Base-by-base conservation (phyloP, 2,113 vertebrate genomes). In the Microcebus tavaratra region DNA sequence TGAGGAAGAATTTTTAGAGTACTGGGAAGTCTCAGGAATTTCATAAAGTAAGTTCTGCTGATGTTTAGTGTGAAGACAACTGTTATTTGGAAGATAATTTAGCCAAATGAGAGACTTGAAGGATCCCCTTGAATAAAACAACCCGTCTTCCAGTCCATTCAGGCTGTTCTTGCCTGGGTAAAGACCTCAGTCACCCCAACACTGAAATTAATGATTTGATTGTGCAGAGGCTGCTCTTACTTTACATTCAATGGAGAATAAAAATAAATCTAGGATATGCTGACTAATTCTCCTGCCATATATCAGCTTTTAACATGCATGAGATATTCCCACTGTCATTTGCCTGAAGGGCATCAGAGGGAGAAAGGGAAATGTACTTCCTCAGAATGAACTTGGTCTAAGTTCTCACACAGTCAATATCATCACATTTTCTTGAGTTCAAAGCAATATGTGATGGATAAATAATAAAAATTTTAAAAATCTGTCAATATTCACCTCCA, bases 201-300 rank as follows among this genome's bases (percentile, higher is more conserved):
- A 70, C 63, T 42, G 13, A 95, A 80, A 61, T 55, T 42, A 17
- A 96, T 55, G 5, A 39, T 39, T 70, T 94, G 73, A 67, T 39
- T 90, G 14, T 91, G 29, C 63, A 82, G 63, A 89, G 34, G 4
- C 48, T 76, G 53, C 27, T 91, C 83, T 95, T 91, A 76, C 94
- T 97, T 83, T 61, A 80, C 63, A 83, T 92, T 95, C 39, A 39
- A 2, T 83, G 57, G 25, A 80, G 57, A 94, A 88, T 94, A 78
- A 85, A 90, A 96, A 89, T 96, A 92, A 95, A 96, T 89, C 91
- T 79, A 55, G 34, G 34, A 89, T 76, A 72, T 91, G 82, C 93
- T 97, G 84, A 92, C 72, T 98, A 90, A 96, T 96, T 95, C 91
- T 89, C 39, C 50, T 89, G 83, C 80, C 55, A 93, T 55, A 84